These are phyloP conservation scores for Pteria penguin DNA, from an alignment of 2,888 invertebrate species.

Conservation along the genomic window DNA sequence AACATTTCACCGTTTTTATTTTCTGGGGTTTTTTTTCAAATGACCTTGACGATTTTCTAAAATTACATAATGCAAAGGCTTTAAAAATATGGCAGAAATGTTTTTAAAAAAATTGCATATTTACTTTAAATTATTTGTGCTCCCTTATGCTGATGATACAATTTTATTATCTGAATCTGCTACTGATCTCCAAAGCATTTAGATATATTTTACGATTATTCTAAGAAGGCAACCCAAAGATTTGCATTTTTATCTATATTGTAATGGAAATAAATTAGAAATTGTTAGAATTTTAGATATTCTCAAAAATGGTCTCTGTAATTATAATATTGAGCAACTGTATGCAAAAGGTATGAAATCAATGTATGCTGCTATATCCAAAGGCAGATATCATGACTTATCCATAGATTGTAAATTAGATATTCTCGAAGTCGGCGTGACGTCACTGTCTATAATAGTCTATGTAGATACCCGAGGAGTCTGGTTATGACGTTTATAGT, in stretches of 20 bases:
- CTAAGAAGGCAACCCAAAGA: not conserved
- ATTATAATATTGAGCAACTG: not conserved
- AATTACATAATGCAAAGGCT: no score
- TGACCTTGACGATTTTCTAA: no score
- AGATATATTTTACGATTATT: not conserved
- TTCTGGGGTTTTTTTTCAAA: no score
- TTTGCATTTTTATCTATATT: not conserved
- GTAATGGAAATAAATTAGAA: not conserved
- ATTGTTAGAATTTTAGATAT: not conserved
- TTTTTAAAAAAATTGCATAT: not conserved
- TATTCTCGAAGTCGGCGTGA: no score
- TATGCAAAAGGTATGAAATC: constrained; percentile 2
- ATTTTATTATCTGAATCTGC: not conserved
- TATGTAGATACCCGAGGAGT: no score
- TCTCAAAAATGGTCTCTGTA: not conserved
- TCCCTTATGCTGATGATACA: not conserved
- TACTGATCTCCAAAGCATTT: not conserved
- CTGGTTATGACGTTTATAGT: no score
- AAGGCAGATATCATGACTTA: constrained; percentile 3
- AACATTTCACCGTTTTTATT: not conserved
- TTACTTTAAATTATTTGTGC: not conserved
- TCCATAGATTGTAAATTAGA: constrained; percentile 6
- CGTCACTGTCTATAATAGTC: no score
- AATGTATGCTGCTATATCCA: constrained; percentile 2
- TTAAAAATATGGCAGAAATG: not conserved